Conservation (phyloP, 2,797 vertebrate genomes). For the Sebastiscus albofasciatus region DNA sequence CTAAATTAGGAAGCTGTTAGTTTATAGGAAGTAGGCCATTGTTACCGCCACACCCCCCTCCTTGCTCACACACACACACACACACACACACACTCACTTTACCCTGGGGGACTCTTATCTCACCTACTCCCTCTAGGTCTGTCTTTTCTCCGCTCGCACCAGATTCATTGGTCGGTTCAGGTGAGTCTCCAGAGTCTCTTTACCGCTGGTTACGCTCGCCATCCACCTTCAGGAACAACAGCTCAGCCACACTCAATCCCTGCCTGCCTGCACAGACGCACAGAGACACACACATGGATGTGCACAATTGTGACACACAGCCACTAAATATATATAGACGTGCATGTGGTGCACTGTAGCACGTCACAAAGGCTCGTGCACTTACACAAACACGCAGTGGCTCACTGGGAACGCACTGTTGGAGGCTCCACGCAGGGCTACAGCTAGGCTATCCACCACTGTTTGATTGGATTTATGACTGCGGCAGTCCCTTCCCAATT, state of each 20-base stretch:
- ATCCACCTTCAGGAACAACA: conserved; percentile 49
- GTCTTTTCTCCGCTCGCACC: conserved; percentile 52
- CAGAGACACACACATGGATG: conserved; percentile 11
- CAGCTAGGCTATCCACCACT: conserved; percentile 47
- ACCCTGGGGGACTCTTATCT: conserved; percentile 62
- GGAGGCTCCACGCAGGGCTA: conserved; percentile 33
- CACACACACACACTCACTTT: conserved; percentile 5
- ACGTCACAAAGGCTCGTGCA: conserved; percentile 18
- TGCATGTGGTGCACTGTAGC: conserved; percentile 14
- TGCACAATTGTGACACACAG: background rate
- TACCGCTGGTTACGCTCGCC: conserved; percentile 58
- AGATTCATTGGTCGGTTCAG: conserved; percentile 56
- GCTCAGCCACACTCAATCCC: background rate
- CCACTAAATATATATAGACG: background rate
- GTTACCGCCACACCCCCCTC: background rate
- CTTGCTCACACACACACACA: background rate
- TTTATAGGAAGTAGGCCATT: conserved; percentile 60
- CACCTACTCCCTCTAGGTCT: conserved; percentile 54
- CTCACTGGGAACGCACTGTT: conserved; percentile 24
- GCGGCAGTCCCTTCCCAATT: conserved; percentile 70
- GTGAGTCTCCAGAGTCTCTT: conserved; percentile 71
- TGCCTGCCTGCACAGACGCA: background rate
- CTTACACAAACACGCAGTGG: background rate
- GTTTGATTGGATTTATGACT: conserved; percentile 79
- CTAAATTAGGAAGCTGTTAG: conserved; percentile 51